Percentiles rank a stretch among this genome's conserved stretches.
Conservation (phyloP, 2,113 vertebrate genomes). For the Bostrychus sinensis region DNA sequence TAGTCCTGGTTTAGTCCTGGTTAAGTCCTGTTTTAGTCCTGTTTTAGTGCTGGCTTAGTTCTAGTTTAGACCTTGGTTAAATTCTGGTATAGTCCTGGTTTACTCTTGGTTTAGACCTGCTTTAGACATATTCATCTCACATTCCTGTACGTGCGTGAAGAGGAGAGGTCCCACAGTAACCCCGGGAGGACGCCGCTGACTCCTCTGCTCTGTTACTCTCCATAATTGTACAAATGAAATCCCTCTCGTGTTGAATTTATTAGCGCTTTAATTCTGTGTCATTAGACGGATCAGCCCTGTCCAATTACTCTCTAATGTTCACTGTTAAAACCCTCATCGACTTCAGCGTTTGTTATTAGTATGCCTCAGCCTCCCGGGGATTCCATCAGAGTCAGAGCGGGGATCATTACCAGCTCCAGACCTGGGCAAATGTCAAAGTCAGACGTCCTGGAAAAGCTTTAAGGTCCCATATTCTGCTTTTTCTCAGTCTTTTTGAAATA, state of each 20-base stretch:
- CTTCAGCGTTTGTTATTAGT: constrained; percentile 23
- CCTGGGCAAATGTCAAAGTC: too few species aligned
- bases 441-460: too few species aligned
- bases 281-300: background rate
- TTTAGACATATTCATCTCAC: too few species aligned
- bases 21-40: background rate
- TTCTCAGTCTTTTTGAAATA: too few species aligned
- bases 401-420: too few species aligned
- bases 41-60: background rate
- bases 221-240: too few species aligned
- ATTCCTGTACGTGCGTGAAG: too few species aligned
- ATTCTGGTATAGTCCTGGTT: background rate
- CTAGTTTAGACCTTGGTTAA: background rate
- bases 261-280: too few species aligned
- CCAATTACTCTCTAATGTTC: constrained; percentile 3
- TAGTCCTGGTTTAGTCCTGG: background rate
- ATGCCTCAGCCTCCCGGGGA: constrained; percentile 16
- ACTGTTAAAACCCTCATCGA: constrained; percentile 22
- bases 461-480: too few species aligned
- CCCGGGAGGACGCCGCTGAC: too few species aligned
- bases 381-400: constrained; percentile 45
- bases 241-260: constrained; percentile 8
- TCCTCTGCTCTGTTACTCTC: too few species aligned
- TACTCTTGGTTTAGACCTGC: background rate
- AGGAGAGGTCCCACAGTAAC: too few species aligned